Percentiles rank a stretch among this genome's conserved stretches.
phyloP scores from a whole-genome alignment of 2,888 invertebrate genomes.

The Agelastica alni region DNA sequence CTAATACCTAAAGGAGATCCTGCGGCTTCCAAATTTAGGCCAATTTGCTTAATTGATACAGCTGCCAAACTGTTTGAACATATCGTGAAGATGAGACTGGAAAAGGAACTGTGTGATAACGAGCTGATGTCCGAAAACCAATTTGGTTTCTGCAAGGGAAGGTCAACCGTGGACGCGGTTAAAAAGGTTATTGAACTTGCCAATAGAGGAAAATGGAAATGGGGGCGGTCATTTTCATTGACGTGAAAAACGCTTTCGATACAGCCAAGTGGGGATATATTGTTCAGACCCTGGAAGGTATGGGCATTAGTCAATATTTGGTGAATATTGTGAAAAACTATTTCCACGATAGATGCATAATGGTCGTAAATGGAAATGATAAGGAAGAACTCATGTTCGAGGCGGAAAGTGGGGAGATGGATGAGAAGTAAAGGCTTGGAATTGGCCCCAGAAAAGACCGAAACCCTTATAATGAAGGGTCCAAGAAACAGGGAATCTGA shows the following conservation, averaged over 20 bases:
- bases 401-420: conserved; percentile 9
- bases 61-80: conserved; percentile 20
- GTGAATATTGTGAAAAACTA: not conserved
- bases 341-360: conserved; percentile 1
- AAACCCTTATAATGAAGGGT: too few species aligned
- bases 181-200: not conserved
- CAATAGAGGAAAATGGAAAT: not conserved
- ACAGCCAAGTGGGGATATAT: conserved; percentile 15
- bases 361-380: not conserved
- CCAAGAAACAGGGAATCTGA: conserved; percentile 13
- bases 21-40: conserved; percentile 3
- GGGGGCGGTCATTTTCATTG: conserved; percentile 9
- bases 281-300: not conserved
- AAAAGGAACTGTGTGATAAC: conserved; percentile 13
- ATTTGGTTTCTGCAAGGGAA: conserved; percentile 8
- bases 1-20: not conserved
- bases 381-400: conserved; percentile 10
- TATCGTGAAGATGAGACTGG: conserved; percentile 8
- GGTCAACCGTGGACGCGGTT: conserved; percentile 12
- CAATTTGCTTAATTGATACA: conserved; percentile 16
- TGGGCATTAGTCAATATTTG: not conserved
- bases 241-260: too few species aligned
- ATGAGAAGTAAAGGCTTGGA: conserved; percentile 17
- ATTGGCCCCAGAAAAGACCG: too few species aligned
- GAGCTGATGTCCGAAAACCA: too few species aligned